Evolutionary conservation across 2,888 invertebrate genomes (phyloP).

Genomic region (Callimorpha dominula): DNA sequence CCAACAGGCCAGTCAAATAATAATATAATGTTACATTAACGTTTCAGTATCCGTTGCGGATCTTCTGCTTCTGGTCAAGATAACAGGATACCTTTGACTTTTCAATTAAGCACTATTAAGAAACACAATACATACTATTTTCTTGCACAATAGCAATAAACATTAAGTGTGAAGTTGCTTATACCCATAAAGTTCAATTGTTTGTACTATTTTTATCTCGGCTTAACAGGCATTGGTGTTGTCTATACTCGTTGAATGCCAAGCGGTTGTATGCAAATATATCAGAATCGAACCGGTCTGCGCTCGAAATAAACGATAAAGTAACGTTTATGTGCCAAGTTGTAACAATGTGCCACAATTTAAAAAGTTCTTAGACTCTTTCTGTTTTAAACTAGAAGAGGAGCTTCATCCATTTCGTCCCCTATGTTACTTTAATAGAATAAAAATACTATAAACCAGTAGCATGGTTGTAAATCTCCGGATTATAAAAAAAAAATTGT

Average conservation of each 20-base stretch:
- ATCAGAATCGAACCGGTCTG: slow-evolving; percentile 69
- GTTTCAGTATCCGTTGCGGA: slow-evolving; percentile 55
- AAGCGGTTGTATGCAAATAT: slow-evolving; percentile 68
- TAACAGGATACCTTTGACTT: slow-evolving; percentile 66
- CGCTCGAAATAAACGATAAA: slow-evolving; percentile 54
- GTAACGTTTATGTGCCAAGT: slow-evolving; percentile 53
- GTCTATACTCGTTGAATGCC: slow-evolving; percentile 56
- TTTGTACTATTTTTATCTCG: slow-evolving; percentile 59
- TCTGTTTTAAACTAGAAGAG: slow-evolving; percentile 29
- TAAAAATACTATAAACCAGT: slow-evolving; percentile 33
- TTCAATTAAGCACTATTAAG: slow-evolving; percentile 70
- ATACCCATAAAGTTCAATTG: slow-evolving; percentile 49
- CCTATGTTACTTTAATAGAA: slow-evolving; percentile 37
- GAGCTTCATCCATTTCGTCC: slow-evolving; percentile 33
- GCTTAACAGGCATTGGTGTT: slow-evolving; percentile 47
- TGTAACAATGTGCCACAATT: slow-evolving; percentile 32
- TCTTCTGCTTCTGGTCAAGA: slow-evolving; percentile 39
- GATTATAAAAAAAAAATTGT: slow-evolving; percentile 44
- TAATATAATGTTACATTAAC: slow-evolving; percentile 50
- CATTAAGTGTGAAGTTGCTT: slow-evolving; percentile 50
- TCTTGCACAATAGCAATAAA: slow-evolving; percentile 58
- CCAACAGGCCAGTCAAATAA: too few relatives aligned
- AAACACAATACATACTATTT: slow-evolving; percentile 55
- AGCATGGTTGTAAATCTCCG: slow-evolving; percentile 49
- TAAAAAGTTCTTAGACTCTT: slow-evolving; percentile 35